Base-by-base conservation (phyloP, 2,888 invertebrate species). In the Cetonia aurata region DNA sequence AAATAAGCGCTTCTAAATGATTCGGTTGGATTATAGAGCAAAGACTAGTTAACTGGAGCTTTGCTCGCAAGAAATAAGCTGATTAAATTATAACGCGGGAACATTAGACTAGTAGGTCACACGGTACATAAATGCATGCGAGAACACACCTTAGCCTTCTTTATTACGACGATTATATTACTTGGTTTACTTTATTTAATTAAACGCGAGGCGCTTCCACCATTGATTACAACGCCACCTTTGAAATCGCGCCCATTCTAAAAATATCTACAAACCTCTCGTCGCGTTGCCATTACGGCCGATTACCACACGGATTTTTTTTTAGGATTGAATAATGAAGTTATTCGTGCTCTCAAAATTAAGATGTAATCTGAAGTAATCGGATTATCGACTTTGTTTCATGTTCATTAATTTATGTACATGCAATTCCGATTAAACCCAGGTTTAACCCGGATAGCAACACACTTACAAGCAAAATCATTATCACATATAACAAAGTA, bases 81-180 rank as follows among this genome's bases (percentile, higher is more conserved):
- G 48, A 48, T 48, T 48, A 48, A 48, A 48, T 48, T 48, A 48
- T 48, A 17, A 48, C 8, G 13, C 17, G 15, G 12, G 12, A 13
- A 17, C 17, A n/a, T 48, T 48, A 48, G 4, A 48, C 6, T 6
- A 48, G 17, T 17, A 17, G 17, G 48, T 48, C 48, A 48, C 48
- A 48, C 48, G 15, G 4, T 12, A 13, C 48, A 48, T 37, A 37
- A 37, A 37, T 15, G 48, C 17, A 48, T 17, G 12, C 48, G 12
- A 48, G 13, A 48, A 48, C 48, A 48, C 48, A 48, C 48, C 48
- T 48, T 48, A 48, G 13, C 48, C 17, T 48, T 17, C 13, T 48
- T 48, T 48, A 48, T 17, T 13, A 15, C 48, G 48, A 13, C 48
- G 12, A 37, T n/a, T 48, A 17, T 48, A 17, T 48, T 48, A 48